Base-by-base conservation (phyloP, 2,113 vertebrate species). In the Dinomys branickii region DNA sequence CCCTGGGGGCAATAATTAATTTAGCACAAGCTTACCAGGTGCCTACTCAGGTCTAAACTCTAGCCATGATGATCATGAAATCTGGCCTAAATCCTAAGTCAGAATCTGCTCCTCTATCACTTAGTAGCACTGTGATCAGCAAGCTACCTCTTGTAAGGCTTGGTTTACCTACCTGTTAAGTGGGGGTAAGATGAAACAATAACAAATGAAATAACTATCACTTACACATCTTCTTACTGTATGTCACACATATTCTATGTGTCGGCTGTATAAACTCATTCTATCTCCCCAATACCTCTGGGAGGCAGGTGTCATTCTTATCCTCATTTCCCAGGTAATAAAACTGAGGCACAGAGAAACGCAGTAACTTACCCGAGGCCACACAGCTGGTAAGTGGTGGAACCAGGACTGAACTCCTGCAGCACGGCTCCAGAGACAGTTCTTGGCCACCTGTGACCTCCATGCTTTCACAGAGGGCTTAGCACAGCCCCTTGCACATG, bases 1-100 rank as follows among this genome's bases (percentile, higher is more conserved):
- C 77, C 77, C 17, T 2, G 9, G 13, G 77, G 19, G 11, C 24
- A 61, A 82, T 82, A 84, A 47, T 85, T 77, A 65, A 77, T 44
- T 90, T 88, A 95, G 63, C 35, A 88, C 78, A 95, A 78, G 77
- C 22, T 59, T n/a, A 88, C 41, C 87, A 94, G 93, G 71, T 56
- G 33, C 54, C 24, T 65, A 38, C 77, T 88, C 22, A 35, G 41
- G 26, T 87, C 33, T 91, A 94, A 81, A 78, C 33, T 94, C 47
- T 86, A 52, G 71, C 30, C 52, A 38, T 88, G 75, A 63, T n/a
- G n/a, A 38, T 84, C 75, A 22, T 47, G 20, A 84, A 94, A 30
- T 84, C 58, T 80, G 59, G 84, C 73, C 54, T 90, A 77, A 89
- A 24, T 86, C 56, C 10, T 52, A 94, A 73, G 38, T 44, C 28